Evolutionary conservation across 1,140 invertebrate genomes (phyloP).

Genomic region (Drosophila varians): DNA sequence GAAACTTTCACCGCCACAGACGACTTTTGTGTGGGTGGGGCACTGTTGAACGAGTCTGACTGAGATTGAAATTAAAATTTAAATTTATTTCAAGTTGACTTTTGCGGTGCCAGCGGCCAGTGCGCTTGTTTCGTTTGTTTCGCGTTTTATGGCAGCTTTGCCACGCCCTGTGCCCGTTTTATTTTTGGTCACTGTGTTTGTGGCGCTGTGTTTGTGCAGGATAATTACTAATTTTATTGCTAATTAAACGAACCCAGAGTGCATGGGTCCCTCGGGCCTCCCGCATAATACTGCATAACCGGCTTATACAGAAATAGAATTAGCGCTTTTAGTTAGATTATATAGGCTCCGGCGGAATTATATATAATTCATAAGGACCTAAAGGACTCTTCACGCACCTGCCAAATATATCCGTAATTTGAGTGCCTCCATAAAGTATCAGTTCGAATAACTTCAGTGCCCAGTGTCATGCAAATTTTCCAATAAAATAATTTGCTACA

Average conservation of each 20-base stretch:
- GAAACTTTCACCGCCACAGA: constrained; percentile 31
- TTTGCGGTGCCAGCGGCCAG: constrained; percentile 50
- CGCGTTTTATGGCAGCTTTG: constrained; percentile 9
- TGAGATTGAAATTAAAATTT: constrained; percentile 77
- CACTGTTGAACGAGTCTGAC: constrained; percentile 35
- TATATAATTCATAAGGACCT: neutral
- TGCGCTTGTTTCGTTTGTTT: constrained; percentile 31
- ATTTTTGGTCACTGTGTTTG: constrained; percentile 9
- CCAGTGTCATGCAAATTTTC: constrained; percentile 62
- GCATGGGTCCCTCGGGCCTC: neutral
- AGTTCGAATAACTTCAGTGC: constrained; percentile 29
- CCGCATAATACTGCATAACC: neutral
- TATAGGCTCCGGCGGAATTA: neutral
- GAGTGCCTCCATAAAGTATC: constrained; percentile 14
- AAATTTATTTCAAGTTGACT: constrained; percentile 77
- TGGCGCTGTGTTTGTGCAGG: constrained; percentile 8
- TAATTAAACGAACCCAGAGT: constrained; percentile 21
- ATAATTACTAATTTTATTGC: constrained; percentile 45
- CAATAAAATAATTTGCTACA: constrained; percentile 61
- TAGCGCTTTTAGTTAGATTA: no score
- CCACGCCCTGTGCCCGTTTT: constrained; percentile 7
- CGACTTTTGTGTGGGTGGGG: constrained; percentile 57
- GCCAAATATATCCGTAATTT: neutral
- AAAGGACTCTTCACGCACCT: neutral
- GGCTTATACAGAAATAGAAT: neutral